A percentile compares a stretch with the other conserved stretches of the same genome.
Conservation (phyloP, 2,113 vertebrate genomes). For the Toxotes jaculatrix region DNA sequence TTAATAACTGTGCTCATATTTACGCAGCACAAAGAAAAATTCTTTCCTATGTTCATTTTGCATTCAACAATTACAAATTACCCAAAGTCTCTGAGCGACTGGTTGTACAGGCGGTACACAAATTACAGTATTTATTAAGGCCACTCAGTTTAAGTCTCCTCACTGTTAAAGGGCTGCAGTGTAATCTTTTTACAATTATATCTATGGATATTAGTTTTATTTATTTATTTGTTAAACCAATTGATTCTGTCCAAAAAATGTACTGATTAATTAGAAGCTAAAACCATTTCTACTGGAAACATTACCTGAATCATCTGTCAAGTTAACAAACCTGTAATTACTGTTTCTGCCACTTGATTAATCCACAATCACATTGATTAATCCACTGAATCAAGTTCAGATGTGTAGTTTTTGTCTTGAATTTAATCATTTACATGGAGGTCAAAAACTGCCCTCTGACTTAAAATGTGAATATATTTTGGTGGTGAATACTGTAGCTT, state of each 20-base stretch:
- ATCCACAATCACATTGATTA: no score
- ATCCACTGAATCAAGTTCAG: not conserved
- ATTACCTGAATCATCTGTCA: no score
- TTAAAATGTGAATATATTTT: not conserved
- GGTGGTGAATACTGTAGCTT: not conserved
- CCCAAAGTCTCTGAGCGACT: not conserved
- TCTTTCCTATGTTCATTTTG: not conserved
- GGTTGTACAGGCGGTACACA: not conserved
- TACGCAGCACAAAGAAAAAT: not conserved
- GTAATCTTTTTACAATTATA: not conserved
- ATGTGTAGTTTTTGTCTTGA: not conserved
- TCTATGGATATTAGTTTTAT: no score
- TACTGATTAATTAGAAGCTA: not conserved
- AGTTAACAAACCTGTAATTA: not conserved
- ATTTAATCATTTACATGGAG: not conserved
- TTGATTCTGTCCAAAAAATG: not conserved
- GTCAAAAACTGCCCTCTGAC: not conserved
- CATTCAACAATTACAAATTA: not conserved
- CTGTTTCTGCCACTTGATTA: no score
- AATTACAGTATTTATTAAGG: not conserved
- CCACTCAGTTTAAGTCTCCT: not conserved
- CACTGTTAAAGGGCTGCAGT: not conserved
- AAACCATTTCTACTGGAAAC: not conserved
- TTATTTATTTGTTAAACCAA: not conserved
- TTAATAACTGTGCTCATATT: conserved; percentile 4